Base-by-base conservation (phyloP, 2,797 vertebrate genomes). In the Stomatorhinus walkeri region DNA sequence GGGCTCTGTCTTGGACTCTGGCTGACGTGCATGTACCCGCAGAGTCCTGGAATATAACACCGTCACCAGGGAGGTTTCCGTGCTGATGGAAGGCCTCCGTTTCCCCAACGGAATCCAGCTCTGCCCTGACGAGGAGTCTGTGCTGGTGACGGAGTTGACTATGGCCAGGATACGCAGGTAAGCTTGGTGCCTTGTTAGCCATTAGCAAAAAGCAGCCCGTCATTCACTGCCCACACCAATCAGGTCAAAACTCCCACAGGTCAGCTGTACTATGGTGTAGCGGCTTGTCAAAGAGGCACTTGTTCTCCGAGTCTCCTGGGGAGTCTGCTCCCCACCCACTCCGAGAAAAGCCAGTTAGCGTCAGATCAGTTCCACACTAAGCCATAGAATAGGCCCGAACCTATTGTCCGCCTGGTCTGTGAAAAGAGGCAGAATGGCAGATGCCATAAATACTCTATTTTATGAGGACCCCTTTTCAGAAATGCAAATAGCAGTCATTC, bases 101-200 rank as follows among this genome's bases (percentile, higher is more conserved):
- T 98, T 99, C 91, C 96, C 98, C 24, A 99, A 98, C 9, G 98
- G 98, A 36, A 97, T 99, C 79, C 97, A 98, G 91, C 96, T 99
- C 9, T 97, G 98, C 86, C 97, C 96, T 0, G 96, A 96, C 0
- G 97, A 99, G 93, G 98, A 99, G 92, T 98, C 97, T 8, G 96
- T 99, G 87, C 94, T 99, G 89, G 97, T 99, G 89, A 95, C 94
- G 0, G 98, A 99, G 93, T 97, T 96, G 49, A 97, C 97, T 32
- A 97, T 99, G 97, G 98, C 98, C 52, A 97, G 98, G 90, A 98
- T 99, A 92, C 96, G 96, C 88, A 97, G 98, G 98, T 95, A 19
- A 12, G 46, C 16, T n/a, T 59, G 1, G 0, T 8, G 28, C 16
- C 8, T 61, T 12, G 32, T 52, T 52, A 16, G 4, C 12, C 28